Evolutionary conservation across 2,797 vertebrate genomes (phyloP).

Genomic region (Oryzias sinensis): DNA sequence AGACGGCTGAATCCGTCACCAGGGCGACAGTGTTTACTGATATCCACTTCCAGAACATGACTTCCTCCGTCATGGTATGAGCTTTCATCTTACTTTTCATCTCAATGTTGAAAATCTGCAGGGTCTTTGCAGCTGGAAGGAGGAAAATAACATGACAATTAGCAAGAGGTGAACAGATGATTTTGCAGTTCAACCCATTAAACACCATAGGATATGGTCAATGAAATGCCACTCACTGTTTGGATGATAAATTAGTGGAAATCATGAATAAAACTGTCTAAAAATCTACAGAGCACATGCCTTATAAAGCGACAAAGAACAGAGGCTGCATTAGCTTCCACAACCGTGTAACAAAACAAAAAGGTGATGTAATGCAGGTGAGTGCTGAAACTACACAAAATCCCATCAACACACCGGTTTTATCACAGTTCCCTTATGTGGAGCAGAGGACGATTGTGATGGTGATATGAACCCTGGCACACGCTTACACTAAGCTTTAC

Average conservation of each 20-base stretch:
- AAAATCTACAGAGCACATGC: too few relatives aligned
- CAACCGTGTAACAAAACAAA: slow-evolving; percentile 17
- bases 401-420: slow-evolving; percentile 16
- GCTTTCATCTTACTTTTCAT: slow-evolving; percentile 97
- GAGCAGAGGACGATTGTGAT: slow-evolving; percentile 18
- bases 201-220: neutral
- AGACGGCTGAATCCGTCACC: slow-evolving; percentile 89
- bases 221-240: neutral
- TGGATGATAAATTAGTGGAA: neutral
- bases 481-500: slow-evolving; percentile 21
- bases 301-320: slow-evolving; percentile 10
- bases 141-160: neutral
- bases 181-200: neutral
- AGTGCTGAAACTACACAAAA: slow-evolving; percentile 15
- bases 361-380: slow-evolving; percentile 30
- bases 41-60: slow-evolving; percentile 97
- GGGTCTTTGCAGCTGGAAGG: slow-evolving; percentile 86
- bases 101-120: slow-evolving; percentile 97
- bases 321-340: slow-evolving; percentile 5
- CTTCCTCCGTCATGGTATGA: slow-evolving; percentile 90
- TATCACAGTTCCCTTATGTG: slow-evolving; percentile 25
- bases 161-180: neutral
- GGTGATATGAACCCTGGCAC: slow-evolving; percentile 25
- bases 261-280: too few relatives aligned
- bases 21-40: slow-evolving; percentile 90